Base-by-base conservation (phyloP, 2,113 vertebrate genomes). In the Pao palembangensis region DNA sequence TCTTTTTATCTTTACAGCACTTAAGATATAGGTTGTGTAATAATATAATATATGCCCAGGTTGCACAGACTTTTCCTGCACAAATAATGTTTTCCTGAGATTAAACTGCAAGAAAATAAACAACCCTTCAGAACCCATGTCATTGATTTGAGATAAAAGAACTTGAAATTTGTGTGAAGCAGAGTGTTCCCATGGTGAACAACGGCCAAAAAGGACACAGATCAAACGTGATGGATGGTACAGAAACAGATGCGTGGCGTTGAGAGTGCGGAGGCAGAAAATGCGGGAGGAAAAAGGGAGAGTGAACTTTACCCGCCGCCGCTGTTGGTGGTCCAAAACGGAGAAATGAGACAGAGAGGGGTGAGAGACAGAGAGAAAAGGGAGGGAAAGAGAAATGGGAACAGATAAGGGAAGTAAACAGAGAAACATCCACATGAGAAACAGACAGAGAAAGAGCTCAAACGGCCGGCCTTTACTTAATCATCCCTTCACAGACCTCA, bases 231-330 rank as follows among this genome's bases (percentile, higher is more conserved):
- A 66, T 60, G 62, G 31, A 79, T 74, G 73, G 59, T 66, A 57
- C 75, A 75, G 67, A 69, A 55, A 83, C 60, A 78, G 56, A 76
- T 50, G 44, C 62, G 79, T 73, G 68, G 73, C 71, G 49, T 66
- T 50, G 44, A 81, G 61, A 64, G 61, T 66, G 80, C 79, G 78
- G 62, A 66, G 50, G 60, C 41, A 79, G 69, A 64, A 73, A 75
- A 79, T 61, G 54, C 58, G 49, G 60, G 71, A 69, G 79, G 61
- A 63, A 76, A 69, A 74, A 38, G 34, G 34, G 73, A 69, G 66
- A 80, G 76, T 78, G 68, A 85, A 85, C 84, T 88, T 91, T 91
- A 91, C 90, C 90, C 89, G 82, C 84, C 81, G 82, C 84, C 85
- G 83, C 88, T 79, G 76, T 61, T 89, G 90, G 61, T 82, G 84